Evolutionary conservation across 2,113 vertebrate species (phyloP), one percentile per base, ranked within the genome.

Genomic region (Megaceryle maxima): DNA sequence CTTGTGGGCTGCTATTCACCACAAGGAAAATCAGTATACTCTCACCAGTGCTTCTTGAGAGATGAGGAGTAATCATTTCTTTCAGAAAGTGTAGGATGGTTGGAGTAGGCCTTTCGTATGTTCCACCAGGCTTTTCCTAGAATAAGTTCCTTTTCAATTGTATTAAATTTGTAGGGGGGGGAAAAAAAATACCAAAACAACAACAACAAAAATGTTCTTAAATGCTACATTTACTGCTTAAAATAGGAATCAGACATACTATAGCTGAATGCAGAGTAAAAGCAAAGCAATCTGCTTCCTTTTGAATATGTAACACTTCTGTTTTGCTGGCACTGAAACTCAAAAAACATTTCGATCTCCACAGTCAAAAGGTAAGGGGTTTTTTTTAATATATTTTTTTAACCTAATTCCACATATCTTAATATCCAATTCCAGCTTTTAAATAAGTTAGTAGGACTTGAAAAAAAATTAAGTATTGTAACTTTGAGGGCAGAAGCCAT

Each of bases 1-100:
- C 92, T 95, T 97, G 96, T 96, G 96, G 92, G 94, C 88, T 96
- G 92, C 92, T 93, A 76, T 95, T 96, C 96, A 96, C 96, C 90
- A 92, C 92, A 87, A 94, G 88, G 72, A 97, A 92, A 86, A 92
- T 92, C 73, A 19, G 93, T 94, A 70, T 86, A 83, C 80, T 96
- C 2, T 13, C 39, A 95, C 90, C 94, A 97, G 85, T 83, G 83
- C 76, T 96, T 24, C 76, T 88, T 51, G 43, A 87, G 93, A 92
- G 79, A 86, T 94, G 87, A 92, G 72, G 72, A 94, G 88, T 91
- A 94, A 94, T 77, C 16, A 9, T 94, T 95, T 88, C 31, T 60
- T 83, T 70, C 51, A 88, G 70, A 94, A 95, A 90, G 83, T 92
- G 90, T 96, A 80, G 85, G 92, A 86, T 88, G 94, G 48, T 53